A percentile compares a stretch with the other conserved stretches of the same genome.
phyloP scores from a whole-genome alignment of 2,888 invertebrate species.

The Diploptera punctata region DNA sequence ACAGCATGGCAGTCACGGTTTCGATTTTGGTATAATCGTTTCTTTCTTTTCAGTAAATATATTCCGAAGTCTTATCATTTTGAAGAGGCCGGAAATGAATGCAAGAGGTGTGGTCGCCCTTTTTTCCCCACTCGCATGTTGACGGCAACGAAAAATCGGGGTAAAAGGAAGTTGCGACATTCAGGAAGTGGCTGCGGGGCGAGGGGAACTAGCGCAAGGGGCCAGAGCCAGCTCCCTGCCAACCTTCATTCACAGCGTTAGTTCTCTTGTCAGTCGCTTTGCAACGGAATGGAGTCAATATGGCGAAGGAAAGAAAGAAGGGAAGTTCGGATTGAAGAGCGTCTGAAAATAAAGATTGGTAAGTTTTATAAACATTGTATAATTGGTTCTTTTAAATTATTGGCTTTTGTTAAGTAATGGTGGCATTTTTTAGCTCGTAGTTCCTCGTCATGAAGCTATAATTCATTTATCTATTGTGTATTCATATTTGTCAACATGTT shows the following conservation, averaged over 20 bases:
- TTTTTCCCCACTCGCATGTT: constrained; percentile 5
- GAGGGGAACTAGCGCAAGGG: neutral
- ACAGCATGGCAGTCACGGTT: neutral
- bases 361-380: constrained; percentile 56
- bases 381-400: neutral
- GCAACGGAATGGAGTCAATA: constrained; percentile 61
- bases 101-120: constrained; percentile 19
- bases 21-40: constrained; percentile 9
- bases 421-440: too few species aligned
- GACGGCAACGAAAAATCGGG: constrained; percentile 25
- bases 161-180: constrained; percentile 41
- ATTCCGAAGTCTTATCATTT: constrained; percentile 17
- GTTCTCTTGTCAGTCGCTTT: constrained; percentile 13
- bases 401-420: neutral
- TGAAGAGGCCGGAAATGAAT: constrained; percentile 20
- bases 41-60: constrained; percentile 1
- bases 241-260: constrained; percentile 28
- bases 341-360: constrained; percentile 95
- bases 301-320: constrained; percentile 91
- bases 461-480: neutral
- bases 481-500: constrained; percentile 32
- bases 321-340: constrained; percentile 91
- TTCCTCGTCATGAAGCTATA: neutral
- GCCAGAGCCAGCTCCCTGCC: constrained; percentile 1
- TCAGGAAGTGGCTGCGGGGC: constrained; percentile 34